Base-by-base conservation (phyloP, 2,797 vertebrate species). In the Cetoscarus ocellatus region DNA sequence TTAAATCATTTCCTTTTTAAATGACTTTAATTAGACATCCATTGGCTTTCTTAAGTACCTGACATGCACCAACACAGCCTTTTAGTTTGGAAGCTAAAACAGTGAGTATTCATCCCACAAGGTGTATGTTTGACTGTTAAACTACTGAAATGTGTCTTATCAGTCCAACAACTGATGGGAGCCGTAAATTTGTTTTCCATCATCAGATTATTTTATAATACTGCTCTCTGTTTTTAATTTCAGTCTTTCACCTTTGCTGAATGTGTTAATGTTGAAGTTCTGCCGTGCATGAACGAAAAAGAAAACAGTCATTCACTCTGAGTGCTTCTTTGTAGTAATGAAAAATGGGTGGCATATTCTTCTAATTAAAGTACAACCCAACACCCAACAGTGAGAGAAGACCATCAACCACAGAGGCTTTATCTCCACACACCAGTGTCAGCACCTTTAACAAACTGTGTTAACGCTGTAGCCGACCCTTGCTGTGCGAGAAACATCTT, bases 401-500 rank as follows among this genome's bases (percentile, higher is more conserved):
- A 5, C 7, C 19, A 53, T 42, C 19, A 47, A 44, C 42, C 2
- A 17, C 11, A 38, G 54, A 38, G 38, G 54, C 38, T 63, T 38
- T 27, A 47, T 68, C 51, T 48, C 3, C 58, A 35, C 52, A n/a
- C 19, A 27, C 18, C 14, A 17, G 11, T 6, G 43, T 52, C 65
- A 44, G 10, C 62, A 39, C 70, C 58, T 40, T 3, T 38, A 54
- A 73, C 57, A 54, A 64, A 69, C 6, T 18, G 54, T 12, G 57
- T 69, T 62, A 64, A 80, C 11, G 36, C 50, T 64, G 61, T 59
- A 17, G 61, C 57, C 34, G 49, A 47, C 65, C 69, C 61, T 75
- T 42, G 14, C 56, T 47, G 64, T 3, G 64, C 72, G 81, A 58
- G 57, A 79, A 71, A 45, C 8, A 69, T 81, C 88, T 81, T 85